These are phyloP conservation scores for Neodiprion lecontei DNA, from an alignment of 1,140 invertebrate genomes.

Conservation along the genomic window DNA sequence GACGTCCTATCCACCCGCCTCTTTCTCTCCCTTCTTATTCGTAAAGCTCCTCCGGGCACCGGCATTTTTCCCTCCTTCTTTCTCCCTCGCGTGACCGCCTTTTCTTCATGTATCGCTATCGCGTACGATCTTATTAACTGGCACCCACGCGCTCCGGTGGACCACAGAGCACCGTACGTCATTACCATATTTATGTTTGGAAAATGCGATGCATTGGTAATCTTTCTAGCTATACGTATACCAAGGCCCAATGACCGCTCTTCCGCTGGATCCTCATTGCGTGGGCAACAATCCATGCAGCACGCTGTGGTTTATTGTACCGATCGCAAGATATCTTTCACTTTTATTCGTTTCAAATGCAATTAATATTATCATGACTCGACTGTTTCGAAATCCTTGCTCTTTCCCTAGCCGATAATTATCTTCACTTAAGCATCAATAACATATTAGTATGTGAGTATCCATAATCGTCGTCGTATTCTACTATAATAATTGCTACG, in stretches of 20 bases:
- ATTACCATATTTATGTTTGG: slow-evolving; percentile 3
- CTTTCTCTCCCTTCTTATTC: neutral
- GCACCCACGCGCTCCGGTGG: slow-evolving; percentile 1
- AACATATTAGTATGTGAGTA: too few species aligned
- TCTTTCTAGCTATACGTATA: neutral
- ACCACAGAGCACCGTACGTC: neutral
- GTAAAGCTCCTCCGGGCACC: slow-evolving; percentile 3
- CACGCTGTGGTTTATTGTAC: too few species aligned
- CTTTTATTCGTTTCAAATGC: too few species aligned
- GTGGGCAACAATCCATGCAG: too few species aligned
- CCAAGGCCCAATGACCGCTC: neutral
- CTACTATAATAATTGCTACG: too few species aligned
- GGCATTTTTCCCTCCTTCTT: slow-evolving; percentile 17
- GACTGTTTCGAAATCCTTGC: too few species aligned
- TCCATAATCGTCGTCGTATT: too few species aligned
- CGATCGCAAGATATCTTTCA: too few species aligned
- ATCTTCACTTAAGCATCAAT: too few species aligned
- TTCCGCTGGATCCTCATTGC: neutral
- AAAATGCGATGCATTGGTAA: slow-evolving; percentile 3
- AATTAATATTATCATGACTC: too few species aligned
- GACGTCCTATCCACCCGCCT: slow-evolving; percentile 9
- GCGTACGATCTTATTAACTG: neutral
- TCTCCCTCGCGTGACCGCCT: slow-evolving; percentile 9
- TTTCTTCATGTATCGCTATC: too few species aligned
- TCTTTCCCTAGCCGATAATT: too few species aligned